phyloP scores from a whole-genome alignment of 2,888 invertebrate genomes.

The Allophyes oxyacanthae region DNA sequence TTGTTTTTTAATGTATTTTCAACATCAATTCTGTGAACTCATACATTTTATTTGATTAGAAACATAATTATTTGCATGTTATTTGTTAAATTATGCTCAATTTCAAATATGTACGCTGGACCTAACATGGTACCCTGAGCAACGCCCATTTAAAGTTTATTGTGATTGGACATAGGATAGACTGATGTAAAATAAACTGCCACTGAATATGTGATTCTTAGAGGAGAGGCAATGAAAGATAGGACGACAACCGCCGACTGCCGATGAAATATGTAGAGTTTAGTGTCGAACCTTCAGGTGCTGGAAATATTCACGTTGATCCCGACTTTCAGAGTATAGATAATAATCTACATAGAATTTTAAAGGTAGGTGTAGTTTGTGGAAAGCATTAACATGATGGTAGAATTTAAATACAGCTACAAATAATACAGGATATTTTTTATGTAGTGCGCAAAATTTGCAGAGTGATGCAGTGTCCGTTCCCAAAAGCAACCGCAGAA shows the following conservation, averaged over 20 bases:
- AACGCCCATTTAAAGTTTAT: conserved; percentile 55
- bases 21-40: too few relatives aligned
- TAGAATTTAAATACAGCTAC: too few relatives aligned
- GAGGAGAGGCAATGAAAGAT: conserved; percentile 69
- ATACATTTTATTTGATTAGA: too few relatives aligned
- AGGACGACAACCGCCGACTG: conserved; percentile 58
- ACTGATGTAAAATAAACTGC: conserved; percentile 80
- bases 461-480: too few relatives aligned
- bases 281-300: conserved; percentile 62
- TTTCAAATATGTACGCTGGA: conserved; percentile 4
- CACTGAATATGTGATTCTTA: conserved; percentile 74
- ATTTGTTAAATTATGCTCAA: too few relatives aligned
- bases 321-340: conserved; percentile 27
- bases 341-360: conserved; percentile 43
- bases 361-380: conserved; percentile 19
- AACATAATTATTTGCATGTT: too few relatives aligned
- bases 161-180: conserved; percentile 71
- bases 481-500: too few relatives aligned
- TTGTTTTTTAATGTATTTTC: too few relatives aligned
- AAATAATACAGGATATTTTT: too few relatives aligned
- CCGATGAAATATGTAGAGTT: conserved; percentile 68
- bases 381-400: conserved; percentile 15
- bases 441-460: too few relatives aligned
- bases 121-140: conserved; percentile 51
- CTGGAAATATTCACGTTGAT: conserved; percentile 47